Conservation (phyloP, 2,113 vertebrate genomes). For the Pseudorectes ferrugineus region DNA sequence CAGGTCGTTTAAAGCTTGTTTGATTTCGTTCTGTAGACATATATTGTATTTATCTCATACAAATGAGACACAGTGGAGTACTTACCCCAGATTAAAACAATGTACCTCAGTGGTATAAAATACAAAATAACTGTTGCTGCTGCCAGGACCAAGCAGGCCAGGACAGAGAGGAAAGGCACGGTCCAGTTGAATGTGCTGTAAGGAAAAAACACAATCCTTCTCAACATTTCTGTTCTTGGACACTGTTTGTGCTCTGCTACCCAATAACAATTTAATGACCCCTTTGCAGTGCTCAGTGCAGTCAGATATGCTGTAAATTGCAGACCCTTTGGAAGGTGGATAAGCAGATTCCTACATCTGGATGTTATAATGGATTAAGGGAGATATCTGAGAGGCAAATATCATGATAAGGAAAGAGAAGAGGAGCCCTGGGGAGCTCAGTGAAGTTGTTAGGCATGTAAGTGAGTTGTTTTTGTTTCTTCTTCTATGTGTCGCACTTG, state of each 20-base stretch:
- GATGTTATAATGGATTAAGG: background rate
- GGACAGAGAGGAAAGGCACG: slow-evolving; percentile 85
- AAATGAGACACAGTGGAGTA: slow-evolving; percentile 4
- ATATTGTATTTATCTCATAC: background rate
- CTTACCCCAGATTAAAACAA: slow-evolving; percentile 97
- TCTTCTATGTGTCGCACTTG: background rate
- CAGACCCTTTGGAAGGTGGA: background rate
- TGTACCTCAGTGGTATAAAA: slow-evolving; percentile 87
- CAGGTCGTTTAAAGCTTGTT: slow-evolving; percentile 11
- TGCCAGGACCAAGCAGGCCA: slow-evolving; percentile 83
- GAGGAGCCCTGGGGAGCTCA: background rate
- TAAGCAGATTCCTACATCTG: background rate
- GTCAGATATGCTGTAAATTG: background rate
- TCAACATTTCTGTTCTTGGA: background rate
- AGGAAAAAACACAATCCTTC: background rate
- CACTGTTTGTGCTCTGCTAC: background rate
- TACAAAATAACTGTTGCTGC: slow-evolving; percentile 78
- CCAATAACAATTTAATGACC: background rate
- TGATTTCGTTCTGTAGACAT: background rate
- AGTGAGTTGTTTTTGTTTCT: background rate
- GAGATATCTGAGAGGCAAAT: background rate
- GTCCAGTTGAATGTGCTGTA: slow-evolving; percentile 95
- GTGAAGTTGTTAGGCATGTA: background rate
- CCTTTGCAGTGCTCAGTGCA: background rate
- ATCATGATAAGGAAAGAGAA: background rate